Conservation (phyloP, 2,113 vertebrate genomes). For the Myotis brandtii region DNA sequence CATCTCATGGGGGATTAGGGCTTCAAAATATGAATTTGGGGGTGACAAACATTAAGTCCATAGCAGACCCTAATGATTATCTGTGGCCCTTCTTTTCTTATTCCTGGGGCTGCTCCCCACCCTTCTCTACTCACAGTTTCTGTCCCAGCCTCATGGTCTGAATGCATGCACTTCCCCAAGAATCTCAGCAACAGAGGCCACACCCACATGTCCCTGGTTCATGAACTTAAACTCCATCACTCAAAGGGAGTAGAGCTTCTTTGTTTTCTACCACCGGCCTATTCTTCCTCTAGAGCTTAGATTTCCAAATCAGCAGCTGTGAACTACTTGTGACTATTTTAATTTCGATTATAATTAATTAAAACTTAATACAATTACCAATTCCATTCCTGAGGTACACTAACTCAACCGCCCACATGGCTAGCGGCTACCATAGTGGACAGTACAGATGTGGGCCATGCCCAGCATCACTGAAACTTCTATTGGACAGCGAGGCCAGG, state of each 20-base stretch:
- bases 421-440: not conserved
- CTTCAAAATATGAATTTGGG: not conserved
- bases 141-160: not conserved
- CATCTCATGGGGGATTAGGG: not conserved
- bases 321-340: not conserved
- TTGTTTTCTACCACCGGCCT: not conserved
- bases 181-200: not conserved
- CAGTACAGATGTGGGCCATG: not conserved
- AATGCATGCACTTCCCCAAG: not conserved
- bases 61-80: not conserved
- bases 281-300: not conserved
- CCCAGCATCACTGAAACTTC: not conserved
- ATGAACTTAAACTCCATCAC: not conserved
- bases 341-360: not conserved
- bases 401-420: not conserved
- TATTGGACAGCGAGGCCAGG: not conserved
- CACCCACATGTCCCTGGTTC: not conserved
- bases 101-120: not conserved
- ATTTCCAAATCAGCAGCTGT: not conserved
- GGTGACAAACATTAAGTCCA: not conserved
- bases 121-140: not conserved
- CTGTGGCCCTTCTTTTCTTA: not conserved
- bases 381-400: not conserved
- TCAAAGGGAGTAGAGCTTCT: not conserved
- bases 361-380: not conserved